phyloP scores from a whole-genome alignment of 2,888 invertebrate species.

The Abscondita cerata region DNA sequence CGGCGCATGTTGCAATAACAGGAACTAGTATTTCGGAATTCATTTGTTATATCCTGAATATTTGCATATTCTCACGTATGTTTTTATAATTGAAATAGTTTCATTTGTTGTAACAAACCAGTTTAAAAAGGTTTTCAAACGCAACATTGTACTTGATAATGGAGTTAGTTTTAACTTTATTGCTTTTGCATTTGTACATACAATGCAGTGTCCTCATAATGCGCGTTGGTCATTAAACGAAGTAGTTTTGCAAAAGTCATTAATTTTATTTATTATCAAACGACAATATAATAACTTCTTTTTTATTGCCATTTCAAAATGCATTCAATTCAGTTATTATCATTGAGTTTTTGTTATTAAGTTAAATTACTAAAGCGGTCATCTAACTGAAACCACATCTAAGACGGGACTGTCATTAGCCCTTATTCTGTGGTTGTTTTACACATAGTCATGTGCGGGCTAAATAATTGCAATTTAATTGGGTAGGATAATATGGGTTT shows the following conservation, averaged over 20 bases:
- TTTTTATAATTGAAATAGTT: conserved; percentile 26
- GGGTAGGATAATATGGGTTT: conserved; percentile 24
- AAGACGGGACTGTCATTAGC: conserved; percentile 28
- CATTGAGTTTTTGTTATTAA: conserved; percentile 12
- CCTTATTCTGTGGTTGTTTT: conserved; percentile 32
- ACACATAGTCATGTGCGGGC: conserved; percentile 26
- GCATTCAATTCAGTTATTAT: conserved; percentile 12
- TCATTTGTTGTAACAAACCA: neutral
- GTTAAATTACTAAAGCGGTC: conserved; percentile 13
- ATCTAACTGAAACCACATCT: conserved; percentile 21
- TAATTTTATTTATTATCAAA: neutral
- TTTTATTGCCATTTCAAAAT: no score
- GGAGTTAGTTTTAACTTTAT: conserved; percentile 5
- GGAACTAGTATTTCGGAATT: conserved; percentile 31
- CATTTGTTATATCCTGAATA: conserved; percentile 23
- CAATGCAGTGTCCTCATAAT: neutral
- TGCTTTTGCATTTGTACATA: neutral
- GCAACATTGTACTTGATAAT: conserved; percentile 10
- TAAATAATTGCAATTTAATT: conserved; percentile 33
- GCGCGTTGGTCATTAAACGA: neutral
- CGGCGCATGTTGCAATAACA: conserved; percentile 36
- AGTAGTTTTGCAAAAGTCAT: neutral
- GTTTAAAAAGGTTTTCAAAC: neutral
- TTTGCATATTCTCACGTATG: conserved; percentile 24
- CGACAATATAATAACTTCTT: no score